Base-by-base conservation (phyloP, 2,113 vertebrate species). In the Dolichotis patagonum region DNA sequence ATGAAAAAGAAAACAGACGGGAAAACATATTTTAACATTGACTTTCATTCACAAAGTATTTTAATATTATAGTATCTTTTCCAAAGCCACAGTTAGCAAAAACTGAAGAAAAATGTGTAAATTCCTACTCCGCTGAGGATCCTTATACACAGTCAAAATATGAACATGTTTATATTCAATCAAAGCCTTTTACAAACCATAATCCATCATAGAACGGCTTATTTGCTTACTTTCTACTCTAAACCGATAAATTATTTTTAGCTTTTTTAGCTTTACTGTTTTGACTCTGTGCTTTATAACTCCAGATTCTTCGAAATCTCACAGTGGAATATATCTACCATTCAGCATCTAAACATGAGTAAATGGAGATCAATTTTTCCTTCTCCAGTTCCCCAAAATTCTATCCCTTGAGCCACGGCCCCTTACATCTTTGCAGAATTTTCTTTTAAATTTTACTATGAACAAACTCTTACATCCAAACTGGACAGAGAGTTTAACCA, bases 41-140 rank as follows among this genome's bases (percentile, higher is more conserved):
- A 96, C 56, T 96, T 97, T 94, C 71, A 90, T 65, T 90, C 75
- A 60, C 10, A n/a, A 26, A 69, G n/a, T 88, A 95, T 97, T 95
- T 95, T 97, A 97, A 96, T 97, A 92, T 94, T 97, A 86, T 82
- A 80, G n/a, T 89, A 90, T 91, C 71, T 46, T 90, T 91, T 89
- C 78, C 63, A 96, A 97, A 96, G 73, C 71, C 35, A 49, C 26
- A 81, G 41, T 96, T 86, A 94, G 80, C 28, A 95, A 92, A 96
- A 92, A 52, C 58, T 96, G 62, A 87, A 92, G 87, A 89, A 84
- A 92, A 96, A 91, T 60, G 38, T 84, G 28, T 80, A 54, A 88
- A 87, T 95, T 89, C 56, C 77, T 90, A 84, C 63, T 95, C 75
- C 94, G n/a, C 35, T 88, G 28, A 91, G 16, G 80, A 96, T 75